Evolutionary conservation across 2,888 invertebrate species (phyloP).

Genomic region (Sinhomidia bicolor): DNA sequence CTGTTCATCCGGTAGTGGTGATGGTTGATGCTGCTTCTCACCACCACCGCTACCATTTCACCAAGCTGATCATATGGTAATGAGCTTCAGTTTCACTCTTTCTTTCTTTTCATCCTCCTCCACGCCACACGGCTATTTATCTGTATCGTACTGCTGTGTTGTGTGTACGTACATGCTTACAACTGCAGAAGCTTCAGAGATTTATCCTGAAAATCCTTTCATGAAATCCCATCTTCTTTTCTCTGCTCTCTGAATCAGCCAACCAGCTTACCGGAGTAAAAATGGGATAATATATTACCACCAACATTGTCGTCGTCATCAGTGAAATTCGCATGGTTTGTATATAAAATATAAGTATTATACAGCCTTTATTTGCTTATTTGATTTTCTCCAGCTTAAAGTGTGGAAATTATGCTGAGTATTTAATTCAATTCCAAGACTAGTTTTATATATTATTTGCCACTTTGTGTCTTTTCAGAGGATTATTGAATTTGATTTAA

Average conservation of each 20-base stretch:
- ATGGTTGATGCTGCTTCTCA: neutral
- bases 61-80: constrained; percentile 54
- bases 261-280: neutral
- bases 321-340: neutral
- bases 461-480: constrained; percentile 32
- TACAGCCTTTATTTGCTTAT: neutral
- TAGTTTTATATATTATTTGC: too few relatives aligned
- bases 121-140: constrained; percentile 16
- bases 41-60: constrained; percentile 37
- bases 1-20: constrained; percentile 29
- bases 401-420: constrained; percentile 5
- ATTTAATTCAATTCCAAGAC: constrained; percentile 46
- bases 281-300: neutral
- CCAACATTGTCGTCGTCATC: neutral
- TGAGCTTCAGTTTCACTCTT: constrained; percentile 15
- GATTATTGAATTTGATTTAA: constrained; percentile 65
- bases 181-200: constrained; percentile 19
- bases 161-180: neutral
- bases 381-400: neutral
- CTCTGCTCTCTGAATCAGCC: neutral
- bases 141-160: constrained; percentile 21
- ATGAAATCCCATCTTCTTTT: constrained; percentile 36
- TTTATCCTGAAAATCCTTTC: constrained; percentile 40
- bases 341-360: neutral
- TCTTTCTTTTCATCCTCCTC: constrained; percentile 15